phyloP scores from a whole-genome alignment of 1,140 invertebrate species.

The Microplitis mediator region DNA sequence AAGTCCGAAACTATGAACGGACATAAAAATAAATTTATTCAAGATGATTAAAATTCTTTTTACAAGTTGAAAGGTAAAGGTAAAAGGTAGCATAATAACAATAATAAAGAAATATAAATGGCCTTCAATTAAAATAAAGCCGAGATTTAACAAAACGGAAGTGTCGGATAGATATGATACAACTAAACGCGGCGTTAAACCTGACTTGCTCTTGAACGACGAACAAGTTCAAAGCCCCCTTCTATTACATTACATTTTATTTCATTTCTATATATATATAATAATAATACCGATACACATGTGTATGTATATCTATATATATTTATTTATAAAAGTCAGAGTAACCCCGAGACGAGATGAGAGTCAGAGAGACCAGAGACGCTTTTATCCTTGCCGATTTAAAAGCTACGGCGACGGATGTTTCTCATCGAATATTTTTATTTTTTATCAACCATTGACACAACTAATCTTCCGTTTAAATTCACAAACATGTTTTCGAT shows the following conservation, averaged over 20 bases:
- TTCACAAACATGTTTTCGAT: slow-evolving; percentile 23
- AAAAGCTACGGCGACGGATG: slow-evolving; percentile 18
- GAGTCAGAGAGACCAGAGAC: background rate
- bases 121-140: slow-evolving; percentile 2
- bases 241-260: slow-evolving; percentile 17
- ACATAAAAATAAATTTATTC: background rate
- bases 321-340: background rate
- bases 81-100: background rate
- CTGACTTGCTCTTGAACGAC: slow-evolving; percentile 34
- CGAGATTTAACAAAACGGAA: slow-evolving; percentile 30
- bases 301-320: background rate
- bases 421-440: slow-evolving; percentile 21
- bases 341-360: slow-evolving; percentile 2
- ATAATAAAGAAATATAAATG: background rate
- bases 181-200: background rate
- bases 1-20: too few relatives aligned
- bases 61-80: background rate
- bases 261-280: background rate
- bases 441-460: slow-evolving; percentile 30
- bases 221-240: slow-evolving; percentile 49
- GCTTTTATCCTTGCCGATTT: slow-evolving; percentile 24
- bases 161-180: slow-evolving; percentile 26
- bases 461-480: slow-evolving; percentile 24
- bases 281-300: background rate
- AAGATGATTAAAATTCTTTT: background rate